Evolutionary conservation across 2,888 invertebrate genomes (phyloP), one percentile per base, ranked within the genome.

Genomic region (Aplocera efformata): DNA sequence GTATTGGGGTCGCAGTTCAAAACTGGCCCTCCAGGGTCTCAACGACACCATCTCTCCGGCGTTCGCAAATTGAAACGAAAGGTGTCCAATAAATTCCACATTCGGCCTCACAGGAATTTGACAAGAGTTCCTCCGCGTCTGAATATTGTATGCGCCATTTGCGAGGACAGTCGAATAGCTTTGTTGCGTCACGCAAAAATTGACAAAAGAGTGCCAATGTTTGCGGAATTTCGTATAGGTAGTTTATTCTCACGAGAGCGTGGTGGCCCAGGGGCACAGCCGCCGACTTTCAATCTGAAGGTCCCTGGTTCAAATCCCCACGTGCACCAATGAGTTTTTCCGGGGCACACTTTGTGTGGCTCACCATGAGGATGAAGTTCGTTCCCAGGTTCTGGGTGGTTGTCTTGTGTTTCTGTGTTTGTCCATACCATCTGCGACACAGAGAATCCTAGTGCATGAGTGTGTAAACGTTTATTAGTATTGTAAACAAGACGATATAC

Each of bases 31-130:
- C 32, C 10, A 25, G 27, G 35, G 44, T 29, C 44, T 1, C 35
- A 72, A 65, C 64, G 71, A 67, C 71, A 63, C 69, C 67, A 69
- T 72, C 68, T 67, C 61, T 60, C 65, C 36, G 59, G 59, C 60
- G 57, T 61, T 68, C 64, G 66, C 78, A 81, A 82, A 83, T 82
- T 82, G 82, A 82, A 83, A 80, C 79, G 72, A 73, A 80, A 81
- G 80, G 79, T 80, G 79, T 73, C 75, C 67, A 73, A 79, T 80
- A 81, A 82, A 83, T 79, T 80, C 64, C 63, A 49, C 68, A 62
- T 67, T 60, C 60, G 56, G 65, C 63, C 73, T 65, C 63, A 47
- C 55, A 58, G 71, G 76, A 71, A 79, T 80, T 73, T 58, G 58
- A 63, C 39, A 60, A 60, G 67, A 72, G 65, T 72, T 71, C 56